A percentile compares a stretch with the other conserved stretches of the same genome.
phyloP scores from a whole-genome alignment of 2,113 vertebrate genomes.

The Amphilophus citrinellus region DNA sequence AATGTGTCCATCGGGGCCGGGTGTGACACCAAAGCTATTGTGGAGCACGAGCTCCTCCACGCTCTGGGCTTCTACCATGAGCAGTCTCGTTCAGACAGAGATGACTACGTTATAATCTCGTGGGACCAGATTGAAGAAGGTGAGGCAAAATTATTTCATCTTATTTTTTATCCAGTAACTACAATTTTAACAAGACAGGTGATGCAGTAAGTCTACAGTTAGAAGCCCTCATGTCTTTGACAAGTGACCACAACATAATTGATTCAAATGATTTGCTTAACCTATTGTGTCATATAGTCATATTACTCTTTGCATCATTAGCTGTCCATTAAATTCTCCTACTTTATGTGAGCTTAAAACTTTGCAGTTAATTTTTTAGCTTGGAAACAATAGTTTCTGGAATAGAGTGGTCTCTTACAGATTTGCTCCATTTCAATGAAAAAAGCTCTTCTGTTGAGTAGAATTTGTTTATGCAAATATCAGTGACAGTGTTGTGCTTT shows the following conservation, averaged over 20 bases:
- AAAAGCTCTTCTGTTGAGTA: too few relatives aligned
- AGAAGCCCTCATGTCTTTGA: not conserved
- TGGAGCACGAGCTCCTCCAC: slow-evolving; percentile 91
- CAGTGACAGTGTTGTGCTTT: not conserved
- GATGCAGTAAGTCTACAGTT: not conserved
- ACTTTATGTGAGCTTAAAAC: too few relatives aligned
- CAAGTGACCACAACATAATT: not conserved
- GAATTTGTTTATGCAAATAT: not conserved
- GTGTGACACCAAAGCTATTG: slow-evolving; percentile 88
- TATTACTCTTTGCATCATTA: too few relatives aligned
- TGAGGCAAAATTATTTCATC: slow-evolving; percentile 50
- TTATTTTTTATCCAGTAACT: not conserved
- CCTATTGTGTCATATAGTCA: not conserved
- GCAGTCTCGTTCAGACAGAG: slow-evolving; percentile 90
- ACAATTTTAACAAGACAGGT: not conserved
- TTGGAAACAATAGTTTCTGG: too few relatives aligned
- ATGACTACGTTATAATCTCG: slow-evolving; percentile 91
- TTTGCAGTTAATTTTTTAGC: too few relatives aligned
- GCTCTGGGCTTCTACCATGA: slow-evolving; percentile 94
- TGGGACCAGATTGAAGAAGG: slow-evolving; percentile 88
- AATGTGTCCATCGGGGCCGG: slow-evolving; percentile 86
- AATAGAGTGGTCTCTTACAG: too few relatives aligned
- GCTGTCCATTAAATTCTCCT: too few relatives aligned
- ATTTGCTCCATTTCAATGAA: too few relatives aligned
- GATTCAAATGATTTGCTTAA: not conserved